Evolutionary conservation across 1,140 invertebrate genomes (phyloP), one percentile per base, ranked within the genome.

Genomic region (Aculops lycopersici): DNA sequence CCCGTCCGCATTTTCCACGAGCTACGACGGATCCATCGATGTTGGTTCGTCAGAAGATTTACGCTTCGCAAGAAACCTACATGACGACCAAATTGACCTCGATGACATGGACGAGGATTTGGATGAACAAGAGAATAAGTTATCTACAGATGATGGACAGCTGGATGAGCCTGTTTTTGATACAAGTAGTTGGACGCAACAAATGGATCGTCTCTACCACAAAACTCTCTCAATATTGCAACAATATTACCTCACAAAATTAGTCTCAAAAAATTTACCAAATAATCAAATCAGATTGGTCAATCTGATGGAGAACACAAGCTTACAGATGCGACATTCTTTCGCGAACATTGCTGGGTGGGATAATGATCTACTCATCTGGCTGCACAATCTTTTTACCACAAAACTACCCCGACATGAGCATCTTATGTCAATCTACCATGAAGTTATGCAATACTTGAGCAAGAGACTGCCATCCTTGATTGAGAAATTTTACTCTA

Each of bases 391-490:
- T 36, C 53, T 72, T 8, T 52, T 83, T 3, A 60, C 76, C 41
- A 73, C 79, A 36, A 57, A 70, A 49, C 63, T 70, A 1, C 56
- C 53, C n/a, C n/a, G n/a, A n/a, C n/a, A n/a, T 45, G 56, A 63
- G 5, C 58, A 63, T n/a, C 70, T 73, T 51, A 55, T 80, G 40
- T 62, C 66, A 3, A 65, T 66, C 15, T 83, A 81, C 54, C 53
- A 81, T 2, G 76, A 81, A 50, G 69, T 78, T 21, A 52, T 83
- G 40, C 65, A 78, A 59, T 72, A 70, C 1, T 52, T 80, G 2
- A 68, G 67, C 52, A 54, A 64, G 2, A 78, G 77, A 59, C 3
- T 74, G 39, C 75, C 75, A 3, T 62, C 63, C n/a, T 56, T 81
- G 14, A 62, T 76, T 2, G 75, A 79, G 41, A 72, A 68, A 53